Percentiles rank a stretch among this genome's conserved stretches.
Conservation (phyloP, 2,113 vertebrate species). For the Calyptommatus sinebrachiatus region DNA sequence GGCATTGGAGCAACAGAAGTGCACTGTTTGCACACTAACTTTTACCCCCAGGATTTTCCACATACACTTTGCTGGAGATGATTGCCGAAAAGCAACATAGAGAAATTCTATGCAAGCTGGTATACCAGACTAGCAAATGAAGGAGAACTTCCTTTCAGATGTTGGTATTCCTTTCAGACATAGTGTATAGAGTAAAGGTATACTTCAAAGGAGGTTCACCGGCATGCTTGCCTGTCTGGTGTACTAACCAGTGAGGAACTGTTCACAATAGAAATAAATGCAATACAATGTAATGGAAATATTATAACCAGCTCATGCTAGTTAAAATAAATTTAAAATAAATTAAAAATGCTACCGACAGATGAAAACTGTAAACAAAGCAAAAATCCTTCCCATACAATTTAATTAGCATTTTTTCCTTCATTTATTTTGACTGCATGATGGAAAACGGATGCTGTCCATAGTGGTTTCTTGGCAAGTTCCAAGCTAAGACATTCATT, state of each 20-base stretch:
- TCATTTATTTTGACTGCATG: slow-evolving; percentile 11
- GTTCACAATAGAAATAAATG: too few relatives aligned
- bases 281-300: too few relatives aligned
- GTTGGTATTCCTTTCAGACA: too few relatives aligned
- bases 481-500: slow-evolving; percentile 5
- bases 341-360: slow-evolving; percentile 8
- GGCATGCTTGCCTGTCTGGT: too few relatives aligned
- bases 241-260: too few relatives aligned
- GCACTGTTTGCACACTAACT: too few relatives aligned
- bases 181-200: too few relatives aligned
- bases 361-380: slow-evolving; percentile 12
- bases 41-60: background rate
- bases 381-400: background rate
- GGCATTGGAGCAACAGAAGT: too few relatives aligned
- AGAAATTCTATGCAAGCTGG: too few relatives aligned
- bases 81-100: background rate
- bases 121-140: too few relatives aligned
- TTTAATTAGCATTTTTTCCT: slow-evolving; percentile 13
- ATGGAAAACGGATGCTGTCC: slow-evolving; percentile 5
- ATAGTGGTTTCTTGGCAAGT: slow-evolving; percentile 2
- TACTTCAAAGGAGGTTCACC: too few relatives aligned
- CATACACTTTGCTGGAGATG: slow-evolving; percentile 22
- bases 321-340: background rate
- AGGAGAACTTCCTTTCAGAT: too few relatives aligned
- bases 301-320: background rate